Conservation (phyloP, 2,888 invertebrate species). For the Onthophagus sagittarius region DNA sequence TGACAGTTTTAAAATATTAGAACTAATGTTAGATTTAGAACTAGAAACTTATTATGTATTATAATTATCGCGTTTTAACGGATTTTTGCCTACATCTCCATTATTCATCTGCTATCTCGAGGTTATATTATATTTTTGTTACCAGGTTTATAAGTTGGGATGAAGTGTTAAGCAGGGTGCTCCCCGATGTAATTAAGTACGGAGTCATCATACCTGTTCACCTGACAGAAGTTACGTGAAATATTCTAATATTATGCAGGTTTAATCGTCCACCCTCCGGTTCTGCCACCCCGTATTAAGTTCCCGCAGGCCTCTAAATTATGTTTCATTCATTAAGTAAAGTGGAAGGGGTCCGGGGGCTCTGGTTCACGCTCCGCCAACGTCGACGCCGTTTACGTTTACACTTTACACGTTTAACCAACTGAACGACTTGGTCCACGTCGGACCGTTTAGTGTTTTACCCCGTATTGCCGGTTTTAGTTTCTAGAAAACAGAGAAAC, state of each 20-base stretch:
- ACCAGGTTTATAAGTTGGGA: neutral
- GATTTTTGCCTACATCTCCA: neutral
- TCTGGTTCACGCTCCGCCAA: neutral
- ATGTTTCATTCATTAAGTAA: slow-evolving; percentile 15
- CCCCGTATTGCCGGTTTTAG: neutral
- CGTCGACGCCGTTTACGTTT: slow-evolving; percentile 9
- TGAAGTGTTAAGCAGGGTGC: neutral
- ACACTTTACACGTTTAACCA: neutral
- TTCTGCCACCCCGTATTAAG: neutral
- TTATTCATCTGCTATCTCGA: neutral
- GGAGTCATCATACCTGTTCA: slow-evolving; percentile 1
- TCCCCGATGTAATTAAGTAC: neutral
- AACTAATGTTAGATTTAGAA: too few species aligned
- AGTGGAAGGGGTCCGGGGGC: neutral
- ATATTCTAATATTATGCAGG: slow-evolving; percentile 8
- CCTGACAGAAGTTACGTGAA: slow-evolving; percentile 5
- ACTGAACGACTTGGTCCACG: neutral
- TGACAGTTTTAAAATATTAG: too few species aligned
- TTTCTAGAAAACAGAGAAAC: neutral
- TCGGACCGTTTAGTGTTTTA: neutral
- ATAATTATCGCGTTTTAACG: too few species aligned
- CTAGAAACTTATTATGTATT: too few species aligned
- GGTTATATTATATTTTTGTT: neutral
- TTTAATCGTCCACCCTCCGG: slow-evolving; percentile 9
- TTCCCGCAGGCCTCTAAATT: slow-evolving; percentile 11